phyloP scores from a whole-genome alignment of 2,797 vertebrate species.

The Danio choprae region DNA sequence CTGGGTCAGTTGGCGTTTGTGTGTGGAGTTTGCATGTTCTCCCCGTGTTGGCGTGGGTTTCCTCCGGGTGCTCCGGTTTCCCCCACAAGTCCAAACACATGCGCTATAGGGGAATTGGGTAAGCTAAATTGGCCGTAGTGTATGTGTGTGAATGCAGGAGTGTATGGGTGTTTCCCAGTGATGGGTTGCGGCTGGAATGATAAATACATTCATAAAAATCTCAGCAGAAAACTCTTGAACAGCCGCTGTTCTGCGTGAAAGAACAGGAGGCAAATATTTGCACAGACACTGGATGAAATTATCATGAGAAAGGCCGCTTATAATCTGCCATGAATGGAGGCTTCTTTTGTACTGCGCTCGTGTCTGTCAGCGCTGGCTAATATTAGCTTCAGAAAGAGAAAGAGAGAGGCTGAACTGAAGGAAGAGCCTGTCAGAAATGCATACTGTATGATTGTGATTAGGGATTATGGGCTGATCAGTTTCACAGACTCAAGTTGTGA shows the following conservation, averaged over 20 bases:
- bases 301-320: conserved; percentile 74
- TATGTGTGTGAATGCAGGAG: too few species aligned
- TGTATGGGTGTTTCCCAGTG: too few species aligned
- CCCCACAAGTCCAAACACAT: too few species aligned
- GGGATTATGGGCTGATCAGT: background rate
- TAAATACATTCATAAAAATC: conserved; percentile 7
- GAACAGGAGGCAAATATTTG: conserved; percentile 52
- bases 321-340: conserved; percentile 78
- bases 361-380: conserved; percentile 65
- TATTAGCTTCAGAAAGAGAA: conserved; percentile 69
- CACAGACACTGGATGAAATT: conserved; percentile 72
- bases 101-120: too few species aligned
- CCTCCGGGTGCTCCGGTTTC: too few species aligned
- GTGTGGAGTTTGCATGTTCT: too few species aligned
- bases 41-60: too few species aligned
- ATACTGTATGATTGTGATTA: background rate
- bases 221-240: background rate
- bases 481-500: background rate
- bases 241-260: conserved; percentile 4
- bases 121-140: too few species aligned
- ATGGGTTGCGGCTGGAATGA: too few species aligned
- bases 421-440: conserved; percentile 4
- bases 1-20: too few species aligned
- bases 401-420: conserved; percentile 10
- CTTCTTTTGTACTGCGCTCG: conserved; percentile 74